Evolutionary conservation across 2,113 vertebrate genomes (phyloP), one percentile per base, ranked within the genome.

Genomic region (Leptodactylus fuscus): DNA sequence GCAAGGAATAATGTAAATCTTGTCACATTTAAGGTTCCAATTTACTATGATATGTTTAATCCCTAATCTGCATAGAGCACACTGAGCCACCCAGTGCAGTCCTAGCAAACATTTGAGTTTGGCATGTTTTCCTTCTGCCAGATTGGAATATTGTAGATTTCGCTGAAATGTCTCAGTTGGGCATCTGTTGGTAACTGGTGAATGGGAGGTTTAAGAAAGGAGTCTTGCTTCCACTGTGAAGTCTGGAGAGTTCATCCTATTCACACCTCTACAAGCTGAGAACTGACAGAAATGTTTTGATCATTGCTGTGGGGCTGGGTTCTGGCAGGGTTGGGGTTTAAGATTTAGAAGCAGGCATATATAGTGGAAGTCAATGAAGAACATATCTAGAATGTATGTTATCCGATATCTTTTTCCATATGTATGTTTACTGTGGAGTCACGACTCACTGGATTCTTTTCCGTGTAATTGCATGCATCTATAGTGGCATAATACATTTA

Each of bases 171-270:
- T 60, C 77, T 62, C 4, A 36, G 15, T 60, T 62, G 51, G 51
- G 51, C 77, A 80, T 80, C 53, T 80, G 77, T 36, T 80, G 7
- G 53, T 80, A 44, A 80, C 77, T 80, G 36, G 53, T 80, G 55
- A 80, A 80, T 80, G 36, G 58, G 77, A 62, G 77, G 53, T 46
- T 62, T 80, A 12, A 62, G 53, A 41, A 79, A 60, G 32, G 53
- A 80, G 77, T 27, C 55, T 62, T 80, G 5, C 53, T 58, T 41
- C 38, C 9, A 44, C 53, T 79, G 77, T 80, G 53, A 79, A 41
- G 51, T 80, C 36, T 80, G 22, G 4, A 24, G 77, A 62, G 53
- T 34, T 60, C n/a, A 60, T 62, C 55, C 55, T 44, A 15, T 41
- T 41, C 38, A 51, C 73, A 76, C 18, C 51, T 79, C 32, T 60